phyloP scores from a whole-genome alignment of 2,888 invertebrate species.

The Rhyacophila evoluta region DNA sequence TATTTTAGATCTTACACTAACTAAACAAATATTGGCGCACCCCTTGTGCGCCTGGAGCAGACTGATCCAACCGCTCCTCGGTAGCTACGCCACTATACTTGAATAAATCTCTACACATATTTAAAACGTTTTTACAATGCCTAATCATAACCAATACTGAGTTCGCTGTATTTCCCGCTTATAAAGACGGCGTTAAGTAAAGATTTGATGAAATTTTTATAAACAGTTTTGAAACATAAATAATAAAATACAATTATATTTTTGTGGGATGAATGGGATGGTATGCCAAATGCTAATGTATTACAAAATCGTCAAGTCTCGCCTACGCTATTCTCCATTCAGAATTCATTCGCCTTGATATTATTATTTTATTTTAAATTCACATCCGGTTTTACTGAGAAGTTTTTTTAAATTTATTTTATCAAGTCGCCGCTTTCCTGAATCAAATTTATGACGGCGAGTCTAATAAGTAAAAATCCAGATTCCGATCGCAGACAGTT shows the following conservation, averaged over 20 bases:
- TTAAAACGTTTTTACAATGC: too few species aligned
- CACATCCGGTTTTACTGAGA: not conserved
- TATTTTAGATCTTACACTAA: too few species aligned
- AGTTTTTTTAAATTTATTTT: not conserved
- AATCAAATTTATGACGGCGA: not conserved
- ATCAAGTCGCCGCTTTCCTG: not conserved
- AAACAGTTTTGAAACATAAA: not conserved
- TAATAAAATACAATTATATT: not conserved
- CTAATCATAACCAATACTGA: too few species aligned
- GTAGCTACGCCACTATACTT: too few species aligned
- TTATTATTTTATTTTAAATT: slow-evolving; percentile 3
- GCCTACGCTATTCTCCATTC: slow-evolving; percentile 10
- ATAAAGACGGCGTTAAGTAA: too few species aligned
- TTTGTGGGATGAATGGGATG: not conserved
- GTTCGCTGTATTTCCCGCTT: too few species aligned
- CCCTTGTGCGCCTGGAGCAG: too few species aligned
- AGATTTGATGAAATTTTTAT: not conserved
- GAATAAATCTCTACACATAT: too few species aligned
- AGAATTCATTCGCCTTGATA: slow-evolving; percentile 3
- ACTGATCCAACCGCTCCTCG: too few species aligned
- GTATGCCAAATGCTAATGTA: slow-evolving; percentile 13
- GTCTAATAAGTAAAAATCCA: not conserved
- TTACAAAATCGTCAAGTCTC: slow-evolving; percentile 6
- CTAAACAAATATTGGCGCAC: too few species aligned
- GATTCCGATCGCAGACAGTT: slow-evolving; percentile 10